A percentile compares a stretch with the other conserved stretches of the same genome.
phyloP scores from a whole-genome alignment of 2,113 vertebrate genomes.

The Thymallus thymallus region DNA sequence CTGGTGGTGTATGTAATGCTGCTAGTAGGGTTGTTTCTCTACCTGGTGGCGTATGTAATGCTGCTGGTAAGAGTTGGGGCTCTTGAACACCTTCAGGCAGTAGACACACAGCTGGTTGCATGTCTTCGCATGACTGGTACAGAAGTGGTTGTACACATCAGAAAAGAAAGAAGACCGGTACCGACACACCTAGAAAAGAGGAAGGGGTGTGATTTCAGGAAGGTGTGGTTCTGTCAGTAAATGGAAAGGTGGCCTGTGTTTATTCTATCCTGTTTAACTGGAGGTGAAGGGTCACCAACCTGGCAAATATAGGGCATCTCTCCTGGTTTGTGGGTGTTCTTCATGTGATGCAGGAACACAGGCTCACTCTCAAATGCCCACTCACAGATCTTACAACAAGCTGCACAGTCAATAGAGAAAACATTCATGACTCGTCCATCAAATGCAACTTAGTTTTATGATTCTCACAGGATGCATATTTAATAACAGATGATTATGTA shows the following conservation, averaged over 20 bases:
- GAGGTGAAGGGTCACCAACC: constrained; percentile 67
- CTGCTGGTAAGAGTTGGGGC: constrained; percentile 83
- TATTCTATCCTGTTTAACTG: neutral
- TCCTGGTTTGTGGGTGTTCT: constrained; percentile 94
- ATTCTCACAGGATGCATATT: no score
- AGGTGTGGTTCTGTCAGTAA: neutral
- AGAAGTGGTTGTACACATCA: constrained; percentile 87
- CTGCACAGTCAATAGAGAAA: constrained; percentile 62
- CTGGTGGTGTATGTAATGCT: no score
- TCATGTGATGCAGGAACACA: constrained; percentile 95
- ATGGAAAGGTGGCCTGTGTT: neutral
- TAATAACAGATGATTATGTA: neutral
- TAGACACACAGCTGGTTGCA: constrained; percentile 89
- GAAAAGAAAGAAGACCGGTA: constrained; percentile 92
- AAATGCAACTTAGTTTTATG: neutral
- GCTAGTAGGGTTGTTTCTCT: constrained; percentile 69
- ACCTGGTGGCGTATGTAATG: constrained; percentile 88
- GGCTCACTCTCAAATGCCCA: constrained; percentile 94
- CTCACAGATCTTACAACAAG: constrained; percentile 95
- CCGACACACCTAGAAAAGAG: constrained; percentile 81
- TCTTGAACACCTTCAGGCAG: constrained; percentile 90
- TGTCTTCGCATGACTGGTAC: constrained; percentile 83
- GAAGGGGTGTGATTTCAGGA: neutral
- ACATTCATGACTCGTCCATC: constrained; percentile 5
- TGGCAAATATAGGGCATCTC: constrained; percentile 98